Conservation (phyloP, 2,888 invertebrate genomes). For the Euphydryas editha region DNA sequence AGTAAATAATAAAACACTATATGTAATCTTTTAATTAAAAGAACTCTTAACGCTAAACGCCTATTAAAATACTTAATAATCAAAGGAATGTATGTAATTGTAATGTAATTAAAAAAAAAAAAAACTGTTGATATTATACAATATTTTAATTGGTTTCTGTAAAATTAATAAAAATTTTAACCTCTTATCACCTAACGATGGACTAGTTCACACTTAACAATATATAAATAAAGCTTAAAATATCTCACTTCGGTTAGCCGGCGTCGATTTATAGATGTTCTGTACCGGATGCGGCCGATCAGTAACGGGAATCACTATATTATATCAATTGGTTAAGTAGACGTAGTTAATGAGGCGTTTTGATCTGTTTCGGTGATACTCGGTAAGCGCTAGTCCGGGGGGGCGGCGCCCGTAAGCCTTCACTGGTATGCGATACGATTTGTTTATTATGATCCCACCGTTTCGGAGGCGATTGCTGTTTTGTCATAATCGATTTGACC, state of each 20-base stretch:
- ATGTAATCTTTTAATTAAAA: slow-evolving; percentile 13
- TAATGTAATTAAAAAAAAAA: too few relatives aligned
- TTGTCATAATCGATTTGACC: slow-evolving; percentile 74
- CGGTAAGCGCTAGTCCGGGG: slow-evolving; percentile 57
- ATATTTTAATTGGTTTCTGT: slow-evolving; percentile 37
- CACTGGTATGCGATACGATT: slow-evolving; percentile 38
- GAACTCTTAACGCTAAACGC: background rate
- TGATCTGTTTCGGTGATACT: slow-evolving; percentile 48
- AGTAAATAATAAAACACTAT: slow-evolving; percentile 25
- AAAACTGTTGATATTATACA: background rate
- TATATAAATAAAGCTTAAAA: slow-evolving; percentile 53
- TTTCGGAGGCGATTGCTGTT: slow-evolving; percentile 55
- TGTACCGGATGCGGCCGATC: slow-evolving; percentile 29
- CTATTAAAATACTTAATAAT: background rate
- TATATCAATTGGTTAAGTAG: slow-evolving; percentile 55
- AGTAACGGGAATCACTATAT: slow-evolving; percentile 35
- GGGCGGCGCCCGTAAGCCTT: slow-evolving; percentile 50
- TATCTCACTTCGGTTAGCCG: slow-evolving; percentile 69
- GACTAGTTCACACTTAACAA: slow-evolving; percentile 64
- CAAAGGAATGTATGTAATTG: too few relatives aligned
- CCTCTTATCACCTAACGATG: slow-evolving; percentile 55
- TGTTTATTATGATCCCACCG: slow-evolving; percentile 62
- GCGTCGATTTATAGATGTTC: slow-evolving; percentile 25
- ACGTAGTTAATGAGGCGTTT: slow-evolving; percentile 45
- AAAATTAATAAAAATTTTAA: slow-evolving; percentile 26